These are phyloP conservation scores for Vanessa atalanta DNA, from an alignment of 1,140 invertebrate species.

Conservation along the genomic window DNA sequence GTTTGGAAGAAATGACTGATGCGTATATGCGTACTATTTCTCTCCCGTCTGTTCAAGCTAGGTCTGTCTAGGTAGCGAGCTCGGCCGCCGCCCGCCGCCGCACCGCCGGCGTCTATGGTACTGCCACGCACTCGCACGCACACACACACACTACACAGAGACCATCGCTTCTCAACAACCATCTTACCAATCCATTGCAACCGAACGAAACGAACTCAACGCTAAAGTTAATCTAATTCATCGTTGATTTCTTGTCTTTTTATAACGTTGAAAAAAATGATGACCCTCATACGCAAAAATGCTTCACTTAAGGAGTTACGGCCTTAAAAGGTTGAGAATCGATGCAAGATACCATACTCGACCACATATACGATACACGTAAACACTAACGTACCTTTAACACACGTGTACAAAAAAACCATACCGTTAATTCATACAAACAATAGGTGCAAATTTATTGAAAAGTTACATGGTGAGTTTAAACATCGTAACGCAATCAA, in stretches of 20 bases:
- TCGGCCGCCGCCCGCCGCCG: slow-evolving; percentile 75
- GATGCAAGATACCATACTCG: background rate
- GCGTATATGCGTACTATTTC: slow-evolving; percentile 77
- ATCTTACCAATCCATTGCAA: slow-evolving; percentile 45
- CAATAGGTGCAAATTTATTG: slow-evolving; percentile 2
- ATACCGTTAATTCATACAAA: background rate
- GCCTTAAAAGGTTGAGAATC: too few species aligned
- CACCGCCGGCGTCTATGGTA: slow-evolving; percentile 76
- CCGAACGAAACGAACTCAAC: background rate
- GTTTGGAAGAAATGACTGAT: slow-evolving; percentile 80
- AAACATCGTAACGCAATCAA: slow-evolving; percentile 5
- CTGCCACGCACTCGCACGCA: slow-evolving; percentile 50
- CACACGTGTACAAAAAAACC: background rate
- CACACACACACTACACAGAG: slow-evolving; percentile 37
- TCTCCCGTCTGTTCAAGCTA: slow-evolving; percentile 80
- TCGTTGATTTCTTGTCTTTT: too few species aligned
- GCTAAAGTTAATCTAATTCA: too few species aligned
- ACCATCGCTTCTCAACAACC: slow-evolving; percentile 23
- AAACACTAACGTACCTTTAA: background rate
- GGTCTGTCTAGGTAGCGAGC: slow-evolving; percentile 80
- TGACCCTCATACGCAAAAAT: too few species aligned
- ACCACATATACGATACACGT: background rate
- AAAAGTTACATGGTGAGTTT: slow-evolving; percentile 6
- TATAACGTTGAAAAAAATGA: too few species aligned
- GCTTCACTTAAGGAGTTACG: too few species aligned